Base-by-base conservation (phyloP, 2,888 invertebrate species). In the Drosophila subquinaria region DNA sequence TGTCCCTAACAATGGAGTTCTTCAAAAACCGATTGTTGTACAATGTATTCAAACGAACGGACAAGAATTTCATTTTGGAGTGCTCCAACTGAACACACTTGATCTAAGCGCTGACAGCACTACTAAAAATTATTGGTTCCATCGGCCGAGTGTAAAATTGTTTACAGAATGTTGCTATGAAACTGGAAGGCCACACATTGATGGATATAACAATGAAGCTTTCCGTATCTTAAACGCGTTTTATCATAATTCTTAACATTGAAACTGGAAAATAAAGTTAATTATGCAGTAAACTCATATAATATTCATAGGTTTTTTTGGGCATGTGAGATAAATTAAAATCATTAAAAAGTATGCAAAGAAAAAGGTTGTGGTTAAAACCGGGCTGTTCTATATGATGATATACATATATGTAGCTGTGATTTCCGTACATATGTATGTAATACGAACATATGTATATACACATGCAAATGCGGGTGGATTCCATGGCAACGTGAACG, bases 21-120 rank as follows among this genome's bases (percentile, higher is more conserved):
- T 97, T 40, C 95, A 96, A 2, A 94, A 96, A 85, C 98, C 98
- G 5, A 94, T 98, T 57, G 95, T 95, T 45, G 93, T 98, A 3
- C 98, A 98, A 91, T 96, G 96, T 90, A 94, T 98, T 76, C 97
- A 97, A 81, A 95, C 96, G 4, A 96, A 97, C 90, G 96, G 97
- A 1, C 94, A 95, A 78, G 93, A 94, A 43, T 97, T 96, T 90
- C 96, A 97, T 90, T 97, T 98, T 91, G 95, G 96, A 4, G 94
- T 97, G 17, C 95, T 97, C 66, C 97, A 98, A 93, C 93, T 98
- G 13, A 97, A 97, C 87, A 97, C 97, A 0, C 93, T 97, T 38
- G 94, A 97, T 92, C 92, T 97, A 3, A 93, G 93, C 76, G 94
- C 94, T 0, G 59, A 56, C 20, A 74, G 53, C 27, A n/a, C 43